Percentiles rank a stretch among this genome's conserved stretches.
Conservation (phyloP, 2,888 invertebrate genomes). For the Microplitis deprimator region DNA sequence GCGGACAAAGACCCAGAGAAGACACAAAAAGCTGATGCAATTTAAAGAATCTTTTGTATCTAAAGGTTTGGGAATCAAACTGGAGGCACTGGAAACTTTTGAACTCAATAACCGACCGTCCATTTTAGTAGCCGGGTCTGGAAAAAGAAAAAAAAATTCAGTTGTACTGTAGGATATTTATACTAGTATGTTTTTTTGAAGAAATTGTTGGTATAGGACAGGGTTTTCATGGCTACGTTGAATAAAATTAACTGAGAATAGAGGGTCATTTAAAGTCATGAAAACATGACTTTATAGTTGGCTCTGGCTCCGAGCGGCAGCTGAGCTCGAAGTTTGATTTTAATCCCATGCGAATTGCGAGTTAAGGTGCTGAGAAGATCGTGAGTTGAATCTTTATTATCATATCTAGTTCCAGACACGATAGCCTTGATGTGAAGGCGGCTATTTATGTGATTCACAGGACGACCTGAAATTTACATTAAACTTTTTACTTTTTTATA, state of each 20-base stretch:
- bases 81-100: constrained; percentile 19
- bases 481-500: background rate
- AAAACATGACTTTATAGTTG: constrained; percentile 31
- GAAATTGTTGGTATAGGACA: constrained; percentile 40
- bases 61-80: constrained; percentile 35
- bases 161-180: background rate
- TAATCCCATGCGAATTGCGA: constrained; percentile 4
- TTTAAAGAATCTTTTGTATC: constrained; percentile 50
- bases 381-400: constrained; percentile 47
- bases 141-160: background rate
- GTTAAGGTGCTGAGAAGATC: constrained; percentile 31
- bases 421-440: constrained; percentile 43
- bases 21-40: constrained; percentile 35
- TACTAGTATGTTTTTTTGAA: constrained; percentile 19
- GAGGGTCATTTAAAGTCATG: constrained; percentile 27
- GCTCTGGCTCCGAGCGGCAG: constrained; percentile 23
- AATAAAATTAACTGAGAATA: constrained; percentile 11
- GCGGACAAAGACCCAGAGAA: constrained; percentile 16
- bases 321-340: constrained; percentile 11
- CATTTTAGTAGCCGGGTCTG: background rate
- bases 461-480: constrained; percentile 32
- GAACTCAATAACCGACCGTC: background rate
- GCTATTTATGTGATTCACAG: constrained; percentile 43
- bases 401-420: constrained; percentile 49
- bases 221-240: constrained; percentile 21